phyloP scores from a whole-genome alignment of 1,140 invertebrate species.

The Aphis gossypii region DNA sequence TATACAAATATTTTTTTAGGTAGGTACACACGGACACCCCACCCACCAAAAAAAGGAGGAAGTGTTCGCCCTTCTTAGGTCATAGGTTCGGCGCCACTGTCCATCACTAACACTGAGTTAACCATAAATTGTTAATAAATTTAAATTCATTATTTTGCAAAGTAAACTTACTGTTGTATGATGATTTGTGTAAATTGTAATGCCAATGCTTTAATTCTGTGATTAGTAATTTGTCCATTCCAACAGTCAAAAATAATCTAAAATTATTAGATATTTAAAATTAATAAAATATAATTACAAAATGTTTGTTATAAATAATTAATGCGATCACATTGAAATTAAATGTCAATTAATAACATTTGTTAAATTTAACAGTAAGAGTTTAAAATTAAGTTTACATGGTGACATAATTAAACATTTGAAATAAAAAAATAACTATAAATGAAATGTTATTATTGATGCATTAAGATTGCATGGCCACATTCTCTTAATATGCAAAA shows the following conservation, averaged over 20 bases:
- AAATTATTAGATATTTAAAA: not conserved
- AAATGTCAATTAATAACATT: not conserved
- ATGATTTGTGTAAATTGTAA: slow-evolving; percentile 84
- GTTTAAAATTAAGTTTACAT: too few relatives aligned
- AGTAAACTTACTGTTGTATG: slow-evolving; percentile 66
- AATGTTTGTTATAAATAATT: not conserved
- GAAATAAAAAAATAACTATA: too few relatives aligned
- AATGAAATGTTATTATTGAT: too few relatives aligned
- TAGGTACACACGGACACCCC: too few relatives aligned
- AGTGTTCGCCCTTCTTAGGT: too few relatives aligned
- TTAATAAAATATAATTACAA: not conserved
- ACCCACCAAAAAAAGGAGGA: too few relatives aligned
- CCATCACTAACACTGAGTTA: not conserved
- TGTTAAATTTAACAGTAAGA: not conserved
- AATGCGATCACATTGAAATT: not conserved
- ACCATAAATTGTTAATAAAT: not conserved
- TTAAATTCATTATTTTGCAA: not conserved
- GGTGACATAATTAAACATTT: too few relatives aligned
- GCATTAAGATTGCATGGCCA: too few relatives aligned
- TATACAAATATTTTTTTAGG: too few relatives aligned
- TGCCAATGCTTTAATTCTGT: slow-evolving; percentile 80
- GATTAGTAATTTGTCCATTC: slow-evolving; percentile 83
- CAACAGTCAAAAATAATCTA: slow-evolving; percentile 82
- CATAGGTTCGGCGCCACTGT: too few relatives aligned
- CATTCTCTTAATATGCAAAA: too few relatives aligned